Base-by-base conservation (phyloP, 2,113 vertebrate genomes). In the Ptilorrhoa leucosticta region DNA sequence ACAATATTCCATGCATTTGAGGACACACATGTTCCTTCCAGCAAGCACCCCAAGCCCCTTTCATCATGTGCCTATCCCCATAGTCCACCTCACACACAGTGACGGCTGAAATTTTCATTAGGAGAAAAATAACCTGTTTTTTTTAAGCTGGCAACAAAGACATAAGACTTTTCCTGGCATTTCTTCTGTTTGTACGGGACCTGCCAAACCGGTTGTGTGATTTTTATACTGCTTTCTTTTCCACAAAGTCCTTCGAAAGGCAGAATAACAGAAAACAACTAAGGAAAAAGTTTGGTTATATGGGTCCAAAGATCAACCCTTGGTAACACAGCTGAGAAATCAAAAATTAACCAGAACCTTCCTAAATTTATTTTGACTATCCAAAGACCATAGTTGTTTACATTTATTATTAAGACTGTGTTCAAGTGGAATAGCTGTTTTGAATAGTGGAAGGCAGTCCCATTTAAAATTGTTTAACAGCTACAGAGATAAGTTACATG, bases 161-260 rank as follows among this genome's bases (percentile, higher is more conserved):
- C 83, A 50, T 47, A 39, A 58, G 77, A 94, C 83, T 80, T 95
- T 92, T 91, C 81, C 20, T 96, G 95, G 96, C 93, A 87, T 93
- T 97, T 96, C 73, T 88, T 91, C 81, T 93, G 90, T 97, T 98
- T 97, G 94, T 86, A 92, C 92, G 97, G 92, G 86, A 97, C 96
- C 81, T 83, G 96, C 85, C 78, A 73, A 96, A 97, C 98, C 90
- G 91, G 98, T 98, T 97, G 57, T 75, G 84, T 94, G 87, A 87
- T 93, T 93, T 97, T 91, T 79, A 86, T 65, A 50, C 83, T 95
- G 84, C 93, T 83, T 94, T 96, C 90, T 84, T 96, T 95, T 94
- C 96, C 95, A 90, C 86, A 96, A 87, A 96, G 77, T 94, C 96
- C 94, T 97, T 92, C 72, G 6, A 96, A 97, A 96, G 90, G 82